These are phyloP conservation scores for Chrysemys picta DNA, from an alignment of 2,113 vertebrate species.

Conservation along the genomic window DNA sequence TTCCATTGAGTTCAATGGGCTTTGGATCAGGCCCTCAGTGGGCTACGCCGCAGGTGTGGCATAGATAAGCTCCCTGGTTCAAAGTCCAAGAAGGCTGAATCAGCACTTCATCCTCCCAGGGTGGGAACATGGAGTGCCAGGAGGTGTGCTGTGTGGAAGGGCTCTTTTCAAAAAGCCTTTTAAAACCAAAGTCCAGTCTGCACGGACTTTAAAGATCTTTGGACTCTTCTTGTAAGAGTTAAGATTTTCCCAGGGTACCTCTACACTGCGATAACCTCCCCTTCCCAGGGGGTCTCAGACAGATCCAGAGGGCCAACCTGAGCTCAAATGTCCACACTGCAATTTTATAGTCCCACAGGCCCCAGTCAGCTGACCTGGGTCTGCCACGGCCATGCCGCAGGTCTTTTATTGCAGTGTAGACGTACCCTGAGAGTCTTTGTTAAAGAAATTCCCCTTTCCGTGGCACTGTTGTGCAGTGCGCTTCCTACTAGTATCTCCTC, in stretches of 20 bases:
- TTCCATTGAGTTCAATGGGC: background rate
- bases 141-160: background rate
- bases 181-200: background rate
- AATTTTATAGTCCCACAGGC: background rate
- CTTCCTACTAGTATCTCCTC: background rate
- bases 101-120: background rate
- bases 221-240: background rate
- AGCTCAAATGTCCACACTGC: background rate
- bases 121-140: background rate
- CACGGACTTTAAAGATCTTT: background rate
- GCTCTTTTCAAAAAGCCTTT: background rate
- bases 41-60: background rate
- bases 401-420: too few relatives aligned
- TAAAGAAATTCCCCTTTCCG: background rate
- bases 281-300: too few relatives aligned
- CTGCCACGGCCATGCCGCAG: background rate
- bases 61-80: background rate
- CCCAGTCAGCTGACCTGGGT: background rate
- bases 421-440: background rate
- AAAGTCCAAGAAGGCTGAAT: background rate
- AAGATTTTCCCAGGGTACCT: background rate
- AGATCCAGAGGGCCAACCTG: too few relatives aligned
- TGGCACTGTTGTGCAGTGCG: background rate
- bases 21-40: background rate
- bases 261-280: background rate